A percentile compares a stretch with the other conserved stretches of the same genome.
phyloP scores from a whole-genome alignment of 2,113 vertebrate genomes.

The Dromaius novaehollandiae region DNA sequence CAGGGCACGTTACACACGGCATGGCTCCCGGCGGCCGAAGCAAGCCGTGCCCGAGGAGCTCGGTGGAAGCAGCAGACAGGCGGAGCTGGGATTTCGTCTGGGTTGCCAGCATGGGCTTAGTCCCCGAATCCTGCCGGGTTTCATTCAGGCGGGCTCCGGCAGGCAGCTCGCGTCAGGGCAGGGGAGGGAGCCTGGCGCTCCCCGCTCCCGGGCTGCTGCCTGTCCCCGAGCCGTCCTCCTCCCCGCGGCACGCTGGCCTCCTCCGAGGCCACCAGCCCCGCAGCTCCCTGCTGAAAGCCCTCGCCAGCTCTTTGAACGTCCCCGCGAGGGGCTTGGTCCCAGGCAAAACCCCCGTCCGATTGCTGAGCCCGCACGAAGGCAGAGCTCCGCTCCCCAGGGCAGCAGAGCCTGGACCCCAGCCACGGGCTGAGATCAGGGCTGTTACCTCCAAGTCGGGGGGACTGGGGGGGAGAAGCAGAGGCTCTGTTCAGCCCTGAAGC shows the following conservation, averaged over 20 bases:
- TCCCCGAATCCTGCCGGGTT: not conserved
- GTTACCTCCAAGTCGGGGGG: not conserved
- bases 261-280: not conserved
- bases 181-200: accelerated
- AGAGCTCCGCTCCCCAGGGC: not conserved
- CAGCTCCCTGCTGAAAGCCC: not conserved
- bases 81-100: not conserved
- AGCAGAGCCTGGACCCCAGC: not conserved
- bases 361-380: not conserved
- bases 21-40: not conserved
- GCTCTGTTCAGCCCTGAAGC: not conserved
- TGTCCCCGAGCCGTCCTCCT: not conserved
- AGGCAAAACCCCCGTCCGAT: accelerated
- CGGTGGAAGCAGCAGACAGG: not conserved
- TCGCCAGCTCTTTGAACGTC: not conserved
- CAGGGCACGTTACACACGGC: not conserved
- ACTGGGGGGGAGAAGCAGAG: not conserved
- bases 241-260: not conserved
- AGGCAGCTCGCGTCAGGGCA: accelerated
- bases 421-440: not conserved
- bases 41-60: not conserved
- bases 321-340: not conserved
- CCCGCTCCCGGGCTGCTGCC: not conserved
- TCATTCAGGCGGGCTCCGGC: not conserved
- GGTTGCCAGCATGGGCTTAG: not conserved